phyloP scores from a whole-genome alignment of 2,113 vertebrate genomes.

The Vidua chalybeata region DNA sequence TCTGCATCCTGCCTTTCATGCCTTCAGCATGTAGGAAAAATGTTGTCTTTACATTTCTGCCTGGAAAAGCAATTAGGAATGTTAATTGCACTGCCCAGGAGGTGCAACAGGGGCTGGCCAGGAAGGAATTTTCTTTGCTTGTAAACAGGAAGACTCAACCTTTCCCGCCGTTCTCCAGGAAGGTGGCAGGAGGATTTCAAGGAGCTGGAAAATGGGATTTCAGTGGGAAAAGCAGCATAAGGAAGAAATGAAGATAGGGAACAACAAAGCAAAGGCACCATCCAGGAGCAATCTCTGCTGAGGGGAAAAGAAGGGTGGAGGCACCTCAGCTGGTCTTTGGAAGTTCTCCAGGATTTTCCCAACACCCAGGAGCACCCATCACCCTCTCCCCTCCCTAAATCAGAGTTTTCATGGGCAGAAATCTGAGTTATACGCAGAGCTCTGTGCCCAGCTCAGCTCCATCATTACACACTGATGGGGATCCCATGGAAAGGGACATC shows the following conservation, averaged over 20 bases:
- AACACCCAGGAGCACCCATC: background rate
- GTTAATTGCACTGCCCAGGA: conserved; percentile 33
- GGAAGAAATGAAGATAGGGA: background rate
- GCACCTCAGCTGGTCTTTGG: background rate
- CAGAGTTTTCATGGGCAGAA: background rate
- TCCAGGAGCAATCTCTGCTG: background rate
- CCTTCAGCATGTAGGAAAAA: background rate
- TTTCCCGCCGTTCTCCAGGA: conserved; percentile 14
- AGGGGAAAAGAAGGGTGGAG: background rate
- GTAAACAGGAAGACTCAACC: conserved; percentile 63
- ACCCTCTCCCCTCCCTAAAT: background rate
- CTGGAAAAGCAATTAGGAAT: conserved; percentile 61
- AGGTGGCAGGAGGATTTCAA: background rate
- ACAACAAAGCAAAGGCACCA: background rate
- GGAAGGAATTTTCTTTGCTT: background rate
- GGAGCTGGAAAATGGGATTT: background rate
- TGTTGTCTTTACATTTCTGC: conserved; percentile 33
- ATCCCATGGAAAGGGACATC: background rate
- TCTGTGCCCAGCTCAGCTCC: background rate
- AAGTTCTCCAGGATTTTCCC: background rate
- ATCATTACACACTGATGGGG: accelerated
- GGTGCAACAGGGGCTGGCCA: conserved; percentile 16
- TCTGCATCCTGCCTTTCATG: conserved; percentile 43
- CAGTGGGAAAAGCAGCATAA: background rate
- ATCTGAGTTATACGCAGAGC: background rate